Evolutionary conservation across 2,797 vertebrate species (phyloP), one percentile per base, ranked within the genome.

Genomic region (Avahi laniger): DNA sequence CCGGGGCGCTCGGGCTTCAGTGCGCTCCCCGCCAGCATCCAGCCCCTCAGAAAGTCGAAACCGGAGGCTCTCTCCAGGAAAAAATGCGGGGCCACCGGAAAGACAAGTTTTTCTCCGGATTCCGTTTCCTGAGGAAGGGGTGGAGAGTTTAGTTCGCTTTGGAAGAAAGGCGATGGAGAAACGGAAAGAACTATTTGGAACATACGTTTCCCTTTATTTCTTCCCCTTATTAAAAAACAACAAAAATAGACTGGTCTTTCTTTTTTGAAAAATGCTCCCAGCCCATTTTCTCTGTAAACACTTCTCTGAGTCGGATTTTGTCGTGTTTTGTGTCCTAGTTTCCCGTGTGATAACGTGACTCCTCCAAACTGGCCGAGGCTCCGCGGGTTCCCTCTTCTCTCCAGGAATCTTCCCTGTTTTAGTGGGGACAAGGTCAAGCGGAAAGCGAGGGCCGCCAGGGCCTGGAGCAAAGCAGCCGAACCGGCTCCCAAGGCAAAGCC

Each of bases 51-150:
- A 94, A 89, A 97, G 92, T 88, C 7, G 90, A 97, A 95, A 83
- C 14, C 76, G 17, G 13, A 59, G 67, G 43, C 78, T 73, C 38
- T 65, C 41, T 33, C 89, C 86, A 61, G 41, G 81, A 57, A 89
- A 90, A 13, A 95, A 97, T 96, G 95, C 48, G 41, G 38, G 70
- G 76, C 18, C 15, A n/a, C 82, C 79, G 38, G 78, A 89, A 95
- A 93, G 83, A 84, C 82, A 85, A 96, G 78, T 97, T 82, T 73
- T 84, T 86, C 61, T 93, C 84, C 82, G 7, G 93, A 93, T 97
- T 96, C 97, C 96, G 91, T 98, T 97, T 98, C 97, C 91, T 97
- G 75, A 96, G 96, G 81, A 96, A 95, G 57, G 63, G 17, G 52
- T 91, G 78, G 92, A 84, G 96, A 94, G 82, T 97, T 94, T 87